phyloP scores from a whole-genome alignment of 2,113 vertebrate species.

The Hystrix brachyura region DNA sequence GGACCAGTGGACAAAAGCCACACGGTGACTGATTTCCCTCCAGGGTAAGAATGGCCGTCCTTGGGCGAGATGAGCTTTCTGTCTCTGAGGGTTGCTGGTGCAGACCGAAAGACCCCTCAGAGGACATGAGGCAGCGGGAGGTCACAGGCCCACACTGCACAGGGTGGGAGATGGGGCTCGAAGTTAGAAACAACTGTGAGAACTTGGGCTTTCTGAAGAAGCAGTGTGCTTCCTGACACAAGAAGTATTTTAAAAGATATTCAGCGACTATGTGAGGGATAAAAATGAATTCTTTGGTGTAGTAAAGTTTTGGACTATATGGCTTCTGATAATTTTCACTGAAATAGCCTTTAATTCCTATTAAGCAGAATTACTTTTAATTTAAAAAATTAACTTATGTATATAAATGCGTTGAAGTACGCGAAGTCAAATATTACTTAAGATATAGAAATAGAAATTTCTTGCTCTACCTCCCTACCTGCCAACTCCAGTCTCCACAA shows the following conservation, averaged over 20 bases:
- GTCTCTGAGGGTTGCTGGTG: no score
- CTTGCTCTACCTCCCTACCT: background rate
- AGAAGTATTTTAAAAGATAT: background rate
- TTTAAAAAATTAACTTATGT: slow-evolving; percentile 2
- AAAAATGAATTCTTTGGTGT: slow-evolving; percentile 5
- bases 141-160: background rate
- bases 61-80: background rate
- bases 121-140: background rate
- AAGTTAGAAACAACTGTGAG: background rate
- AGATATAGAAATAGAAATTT: background rate
- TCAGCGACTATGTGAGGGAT: background rate
- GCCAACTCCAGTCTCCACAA: no score
- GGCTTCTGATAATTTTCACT: background rate
- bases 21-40: background rate
- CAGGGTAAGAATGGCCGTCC: background rate
- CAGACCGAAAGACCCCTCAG: background rate
- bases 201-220: background rate
- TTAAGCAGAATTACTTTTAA: background rate
- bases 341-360: background rate
- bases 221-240: background rate
- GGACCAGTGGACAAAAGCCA: background rate
- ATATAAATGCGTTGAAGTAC: background rate
- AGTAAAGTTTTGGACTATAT: background rate
- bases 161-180: background rate
- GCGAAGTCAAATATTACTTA: background rate